Conservation (phyloP, 2,113 vertebrate genomes). For the Larimichthys crocea region DNA sequence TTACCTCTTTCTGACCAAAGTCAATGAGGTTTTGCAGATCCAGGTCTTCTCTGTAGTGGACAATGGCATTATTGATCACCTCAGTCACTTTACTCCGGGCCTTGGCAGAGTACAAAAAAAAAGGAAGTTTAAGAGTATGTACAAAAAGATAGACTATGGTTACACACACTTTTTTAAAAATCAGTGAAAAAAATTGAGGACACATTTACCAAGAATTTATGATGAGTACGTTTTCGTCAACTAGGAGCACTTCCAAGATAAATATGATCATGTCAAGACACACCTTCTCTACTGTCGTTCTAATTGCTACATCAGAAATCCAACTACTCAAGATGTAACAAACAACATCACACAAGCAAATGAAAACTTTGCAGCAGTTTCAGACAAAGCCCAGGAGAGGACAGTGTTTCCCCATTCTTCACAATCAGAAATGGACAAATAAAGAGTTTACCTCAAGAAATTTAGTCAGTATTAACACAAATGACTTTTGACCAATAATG, state of each 20-base stretch:
- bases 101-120: constrained; percentile 69
- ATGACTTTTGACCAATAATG: no score
- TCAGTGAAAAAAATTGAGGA: no score
- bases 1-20: constrained; percentile 91
- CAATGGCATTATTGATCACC: constrained; percentile 87
- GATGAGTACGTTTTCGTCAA: not conserved
- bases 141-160: not conserved
- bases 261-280: not conserved
- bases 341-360: not conserved
- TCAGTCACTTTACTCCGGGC: constrained; percentile 88
- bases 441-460: not conserved
- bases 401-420: not conserved
- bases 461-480: no score
- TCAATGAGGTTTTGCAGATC: constrained; percentile 96
- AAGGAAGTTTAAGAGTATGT: not conserved
- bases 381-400: constrained; percentile 12
- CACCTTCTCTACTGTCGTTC: not conserved
- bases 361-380: not conserved
- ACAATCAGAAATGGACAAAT: not conserved
- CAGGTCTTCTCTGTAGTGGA: constrained; percentile 92
- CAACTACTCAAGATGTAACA: not conserved
- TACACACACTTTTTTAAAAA: no score
- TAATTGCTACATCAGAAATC: not conserved
- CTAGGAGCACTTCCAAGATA: not conserved
- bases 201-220: not conserved